Base-by-base conservation (phyloP, 37 sponge, comb jelly and placozoan genomes). In the Geodia barretti region DNA sequence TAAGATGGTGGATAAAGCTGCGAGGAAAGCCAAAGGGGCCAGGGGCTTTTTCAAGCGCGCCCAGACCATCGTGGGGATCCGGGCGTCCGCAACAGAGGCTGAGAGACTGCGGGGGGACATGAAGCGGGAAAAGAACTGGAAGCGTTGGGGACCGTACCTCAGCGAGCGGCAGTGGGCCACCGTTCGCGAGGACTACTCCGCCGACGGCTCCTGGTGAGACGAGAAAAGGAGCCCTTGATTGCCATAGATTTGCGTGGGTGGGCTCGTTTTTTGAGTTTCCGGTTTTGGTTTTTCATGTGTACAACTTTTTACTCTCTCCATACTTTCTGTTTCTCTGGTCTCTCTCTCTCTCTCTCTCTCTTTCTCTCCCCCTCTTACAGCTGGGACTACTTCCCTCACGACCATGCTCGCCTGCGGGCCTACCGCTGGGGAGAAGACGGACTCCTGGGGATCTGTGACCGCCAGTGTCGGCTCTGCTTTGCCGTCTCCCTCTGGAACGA, bases 391-490 rank as follows among this genome's bases (percentile, higher is more conserved):
- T 94, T 97, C 68, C 91, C 97, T 72, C 97, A 97, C 60, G 97
- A 97, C 47, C 97, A 97, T 74, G 90, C 97, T 25, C 90, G 97
- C 41, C 85, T 88, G 11, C 76, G 97, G 0, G 95, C 97, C 34
- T 97, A 97, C 41, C 92, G 97, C 21, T 97, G 97, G 97, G 97
- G 97, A 1, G 97, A 97, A 62, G 97, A 97, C 36, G 97, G 97
- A 2, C 75, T 97, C 24, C 64, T 97, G 81, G 97, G 97, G 4
- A 94, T 97, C 62, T 85, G 83, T 63, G 97, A 97, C 58, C 79
- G 97, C 0, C 90, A 97, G 88, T 97, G 97, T 72, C 75, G 97
- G 1, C 90, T 97, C 68, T 97, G 97, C 77, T 97, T 97, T 75
- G 71, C 78, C 21, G 54, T 95, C 61, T 82, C 88, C 29, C 77